Evolutionary conservation across 2,888 invertebrate genomes (phyloP), one percentile per base, ranked within the genome.

Genomic region (Cacoxenus indagator): DNA sequence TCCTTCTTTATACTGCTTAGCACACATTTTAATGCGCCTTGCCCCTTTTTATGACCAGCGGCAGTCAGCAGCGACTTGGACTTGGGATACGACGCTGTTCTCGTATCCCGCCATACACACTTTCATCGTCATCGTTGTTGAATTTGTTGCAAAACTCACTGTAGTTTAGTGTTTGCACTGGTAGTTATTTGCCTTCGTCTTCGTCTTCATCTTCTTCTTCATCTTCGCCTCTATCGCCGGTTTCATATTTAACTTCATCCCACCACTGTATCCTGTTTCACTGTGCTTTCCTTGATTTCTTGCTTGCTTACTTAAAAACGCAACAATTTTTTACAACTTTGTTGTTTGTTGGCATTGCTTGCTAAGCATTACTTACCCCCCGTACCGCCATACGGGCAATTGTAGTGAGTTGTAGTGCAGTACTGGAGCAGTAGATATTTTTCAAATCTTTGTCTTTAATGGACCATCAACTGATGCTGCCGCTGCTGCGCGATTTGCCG

Each of bases 281-380:
- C 55, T 46, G 66, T 55, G 1, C 59, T 57, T 65, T 59, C 59
- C 19, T 43, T 31, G 29, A 29, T 70, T 67, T 31, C 59, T 64
- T 54, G 67, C 70, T 66, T 75, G 75, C 75, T 81, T 78, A 78
- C 75, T 81, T 78, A 78, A 77, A 80, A 80, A 83, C 78, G 81
- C 83, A 82, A 85, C 81, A 84, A 81, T 84, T 85, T n/a, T 80
- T 85, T 82, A 84, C 84, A 85, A 85, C 84, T 85, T 85, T 85
- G 85, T 85, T 85, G 82, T 81, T 81, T 75, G 78, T 78, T 59
- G 59, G 51, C n/a, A 24, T 66, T 27, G 8, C 48, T n/a, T n/a
- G n/a, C n/a, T n/a, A n/a, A n/a, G n/a, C n/a, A n/a, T n/a, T n/a
- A n/a, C n/a, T n/a, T n/a, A n/a, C n/a, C n/a, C 1, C 17, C 26